A percentile compares a stretch with the other conserved stretches of the same genome.
These are phyloP conservation scores for Apamea crenata DNA, from an alignment of 2,888 invertebrate genomes.

Conservation along the genomic window DNA sequence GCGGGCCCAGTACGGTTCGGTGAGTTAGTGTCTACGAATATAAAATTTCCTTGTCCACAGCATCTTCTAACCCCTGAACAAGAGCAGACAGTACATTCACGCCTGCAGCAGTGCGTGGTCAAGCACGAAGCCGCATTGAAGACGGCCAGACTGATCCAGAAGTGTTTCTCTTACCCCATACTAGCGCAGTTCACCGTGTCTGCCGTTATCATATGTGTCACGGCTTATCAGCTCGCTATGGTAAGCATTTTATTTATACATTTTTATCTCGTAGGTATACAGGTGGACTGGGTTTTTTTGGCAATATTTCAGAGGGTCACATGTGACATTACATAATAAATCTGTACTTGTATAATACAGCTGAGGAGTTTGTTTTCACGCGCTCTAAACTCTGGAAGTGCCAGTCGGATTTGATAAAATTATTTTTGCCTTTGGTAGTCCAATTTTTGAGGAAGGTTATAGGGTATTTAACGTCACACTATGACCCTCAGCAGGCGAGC, in stretches of 20 bases:
- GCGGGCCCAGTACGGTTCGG: no score
- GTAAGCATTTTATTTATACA: conserved; percentile 53
- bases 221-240: conserved; percentile 84
- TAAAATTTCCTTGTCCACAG: conserved; percentile 51
- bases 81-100: conserved; percentile 62
- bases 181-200: conserved; percentile 85
- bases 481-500: no score
- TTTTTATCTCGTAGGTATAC: background rate
- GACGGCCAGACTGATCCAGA: conserved; percentile 74
- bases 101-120: conserved; percentile 69
- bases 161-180: conserved; percentile 78
- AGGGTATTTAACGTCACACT: no score
- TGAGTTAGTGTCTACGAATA: background rate
- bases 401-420: background rate
- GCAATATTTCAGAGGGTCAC: background rate
- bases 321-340: background rate
- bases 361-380: background rate
- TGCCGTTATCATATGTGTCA: conserved; percentile 85
- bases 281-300: background rate
- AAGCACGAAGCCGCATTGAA: conserved; percentile 76
- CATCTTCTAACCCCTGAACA: conserved; percentile 64
- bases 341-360: background rate
- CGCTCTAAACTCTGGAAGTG: background rate
- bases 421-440: no score
- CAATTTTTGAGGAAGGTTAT: no score